These are phyloP conservation scores for Gallinago jamesoni DNA, from an alignment of 2,113 vertebrate species.

Conservation along the genomic window DNA sequence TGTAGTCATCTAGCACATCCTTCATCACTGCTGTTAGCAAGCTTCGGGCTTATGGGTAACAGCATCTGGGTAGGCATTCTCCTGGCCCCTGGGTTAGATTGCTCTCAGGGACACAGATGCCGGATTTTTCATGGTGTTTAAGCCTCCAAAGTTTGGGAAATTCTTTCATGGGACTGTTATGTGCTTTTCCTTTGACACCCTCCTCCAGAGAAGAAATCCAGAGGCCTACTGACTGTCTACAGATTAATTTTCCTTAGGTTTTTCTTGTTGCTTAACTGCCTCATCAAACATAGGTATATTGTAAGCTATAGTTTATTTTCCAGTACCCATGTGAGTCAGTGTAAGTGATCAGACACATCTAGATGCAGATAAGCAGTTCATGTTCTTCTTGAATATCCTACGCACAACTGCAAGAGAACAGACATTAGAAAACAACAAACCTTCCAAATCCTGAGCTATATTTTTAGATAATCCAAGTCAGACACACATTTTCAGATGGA, in stretches of 20 bases:
- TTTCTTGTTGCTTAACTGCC: neutral
- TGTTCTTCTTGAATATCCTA: neutral
- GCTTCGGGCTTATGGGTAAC: neutral
- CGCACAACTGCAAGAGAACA: neutral
- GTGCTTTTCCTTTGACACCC: neutral
- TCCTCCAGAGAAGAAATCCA: neutral
- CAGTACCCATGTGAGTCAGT: constrained; percentile 14
- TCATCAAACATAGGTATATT: neutral
- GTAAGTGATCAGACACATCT: neutral
- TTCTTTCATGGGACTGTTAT: neutral
- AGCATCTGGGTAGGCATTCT: neutral
- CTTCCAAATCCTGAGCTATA: neutral
- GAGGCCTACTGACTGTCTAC: neutral
- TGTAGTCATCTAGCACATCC: neutral
- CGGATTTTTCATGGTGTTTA: neutral
- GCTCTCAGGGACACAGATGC: neutral
- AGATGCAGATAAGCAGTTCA: neutral
- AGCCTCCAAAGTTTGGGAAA: neutral
- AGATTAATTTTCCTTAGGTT: neutral
- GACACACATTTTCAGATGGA: neutral
- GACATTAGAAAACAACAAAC: neutral
- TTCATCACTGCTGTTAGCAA: neutral
- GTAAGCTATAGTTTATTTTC: neutral
- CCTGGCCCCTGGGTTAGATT: neutral
- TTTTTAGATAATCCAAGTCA: neutral